Percentiles rank a stretch among this genome's conserved stretches.
phyloP scores from a whole-genome alignment of 2,113 vertebrate species.

The Amblyornis subalaris region DNA sequence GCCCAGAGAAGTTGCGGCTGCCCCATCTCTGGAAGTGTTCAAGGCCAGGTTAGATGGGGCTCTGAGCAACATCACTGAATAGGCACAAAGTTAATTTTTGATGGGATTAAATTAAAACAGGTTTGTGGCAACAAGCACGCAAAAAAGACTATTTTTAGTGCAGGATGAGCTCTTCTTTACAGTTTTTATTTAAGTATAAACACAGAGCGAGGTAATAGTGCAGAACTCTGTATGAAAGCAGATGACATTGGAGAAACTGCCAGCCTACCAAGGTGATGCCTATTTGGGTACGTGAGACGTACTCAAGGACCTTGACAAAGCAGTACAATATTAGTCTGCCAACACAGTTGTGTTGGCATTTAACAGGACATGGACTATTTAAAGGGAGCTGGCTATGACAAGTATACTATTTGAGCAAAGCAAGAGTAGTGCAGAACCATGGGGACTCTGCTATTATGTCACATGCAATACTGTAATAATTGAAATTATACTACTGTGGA shows the following conservation, averaged over 20 bases:
- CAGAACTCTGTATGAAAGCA: not conserved
- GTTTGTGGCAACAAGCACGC: not conserved
- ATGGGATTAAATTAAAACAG: not conserved
- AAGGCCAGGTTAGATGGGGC: not conserved
- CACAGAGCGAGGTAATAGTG: not conserved
- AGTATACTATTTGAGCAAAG: not conserved
- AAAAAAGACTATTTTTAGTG: not conserved
- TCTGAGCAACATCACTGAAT: not conserved
- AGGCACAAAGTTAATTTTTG: not conserved
- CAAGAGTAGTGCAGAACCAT: not conserved
- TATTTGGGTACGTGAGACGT: not conserved
- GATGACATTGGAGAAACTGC: not conserved
- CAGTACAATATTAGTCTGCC: not conserved
- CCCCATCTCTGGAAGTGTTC: not conserved
- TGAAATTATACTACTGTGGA: not conserved
- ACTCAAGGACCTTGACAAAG: not conserved
- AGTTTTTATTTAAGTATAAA: not conserved
- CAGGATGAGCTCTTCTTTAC: not conserved
- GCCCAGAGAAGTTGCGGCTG: not conserved
- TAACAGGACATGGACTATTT: not conserved
- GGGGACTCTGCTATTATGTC: not conserved
- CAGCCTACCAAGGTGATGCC: not conserved
- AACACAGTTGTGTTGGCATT: not conserved
- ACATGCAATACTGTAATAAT: not conserved
- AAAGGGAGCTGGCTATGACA: not conserved